A percentile compares a stretch with the other conserved stretches of the same genome.
Evolutionary conservation across 2,113 vertebrate species (phyloP).

Genomic region (Otus sunia): DNA sequence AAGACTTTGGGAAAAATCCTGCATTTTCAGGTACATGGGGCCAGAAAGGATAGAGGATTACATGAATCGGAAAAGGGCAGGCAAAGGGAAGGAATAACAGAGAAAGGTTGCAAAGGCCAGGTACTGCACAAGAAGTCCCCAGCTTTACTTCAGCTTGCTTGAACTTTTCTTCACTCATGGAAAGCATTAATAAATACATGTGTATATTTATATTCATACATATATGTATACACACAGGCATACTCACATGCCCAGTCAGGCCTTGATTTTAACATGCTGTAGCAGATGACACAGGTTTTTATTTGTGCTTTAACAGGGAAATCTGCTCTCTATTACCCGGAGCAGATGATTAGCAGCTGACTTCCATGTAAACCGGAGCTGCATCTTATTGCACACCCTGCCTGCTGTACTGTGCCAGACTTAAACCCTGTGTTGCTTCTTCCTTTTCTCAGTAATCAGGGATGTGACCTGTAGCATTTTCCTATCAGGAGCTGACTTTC

Average conservation of each 20-base stretch:
- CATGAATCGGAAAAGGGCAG: not conserved
- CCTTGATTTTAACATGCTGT: constrained; percentile 42
- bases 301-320: not conserved
- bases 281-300: not conserved
- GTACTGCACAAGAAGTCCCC: not conserved
- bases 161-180: constrained; percentile 11
- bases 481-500: not conserved
- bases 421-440: constrained; percentile 16
- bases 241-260: not conserved
- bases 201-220: not conserved
- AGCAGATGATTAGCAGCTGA: not conserved
- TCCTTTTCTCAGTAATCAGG: not conserved
- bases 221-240: not conserved
- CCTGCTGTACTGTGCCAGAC: not conserved
- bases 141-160: not conserved
- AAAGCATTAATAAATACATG: not conserved
- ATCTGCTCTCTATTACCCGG: not conserved
- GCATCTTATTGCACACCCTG: not conserved
- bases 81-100: constrained; percentile 11
- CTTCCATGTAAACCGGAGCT: constrained; percentile 26
- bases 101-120: not conserved
- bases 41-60: not conserved
- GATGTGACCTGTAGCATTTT: not conserved
- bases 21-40: not conserved
- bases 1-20: not conserved